phyloP scores from a whole-genome alignment of 2,888 invertebrate genomes.

The Spatulosminthurus flaviceps region DNA sequence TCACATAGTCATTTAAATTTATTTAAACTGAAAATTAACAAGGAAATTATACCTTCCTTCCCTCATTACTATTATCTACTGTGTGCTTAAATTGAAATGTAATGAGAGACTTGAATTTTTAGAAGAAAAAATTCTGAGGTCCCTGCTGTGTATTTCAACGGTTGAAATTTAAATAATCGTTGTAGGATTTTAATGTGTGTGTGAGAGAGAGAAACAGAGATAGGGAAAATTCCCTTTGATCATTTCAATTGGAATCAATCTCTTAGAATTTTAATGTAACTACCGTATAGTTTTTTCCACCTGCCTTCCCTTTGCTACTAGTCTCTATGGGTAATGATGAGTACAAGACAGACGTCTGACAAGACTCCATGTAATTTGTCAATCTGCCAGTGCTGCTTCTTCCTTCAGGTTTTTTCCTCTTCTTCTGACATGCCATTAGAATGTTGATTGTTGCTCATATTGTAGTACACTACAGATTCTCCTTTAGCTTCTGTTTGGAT shows the following conservation, averaged over 20 bases:
- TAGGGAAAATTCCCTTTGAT: conserved; percentile 33
- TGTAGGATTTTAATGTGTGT: background rate
- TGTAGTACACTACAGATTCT: too few species aligned
- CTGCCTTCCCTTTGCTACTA: too few species aligned
- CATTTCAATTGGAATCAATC: conserved; percentile 31
- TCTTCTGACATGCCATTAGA: conserved; percentile 44
- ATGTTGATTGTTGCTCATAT: conserved; percentile 42
- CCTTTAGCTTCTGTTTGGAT: background rate
- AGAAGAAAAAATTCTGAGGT: too few species aligned
- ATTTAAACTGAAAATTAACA: too few species aligned
- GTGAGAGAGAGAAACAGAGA: background rate
- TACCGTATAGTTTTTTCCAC: too few species aligned
- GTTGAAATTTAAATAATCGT: too few species aligned
- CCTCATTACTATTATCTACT: too few species aligned
- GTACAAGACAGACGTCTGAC: conserved; percentile 45
- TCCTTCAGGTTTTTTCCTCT: conserved; percentile 32
- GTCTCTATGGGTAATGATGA: conserved; percentile 44
- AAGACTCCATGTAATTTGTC: conserved; percentile 53
- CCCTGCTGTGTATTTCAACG: too few species aligned
- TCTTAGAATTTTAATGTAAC: too few species aligned
- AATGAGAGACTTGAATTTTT: background rate
- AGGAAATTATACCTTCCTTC: too few species aligned
- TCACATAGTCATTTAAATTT: too few species aligned
- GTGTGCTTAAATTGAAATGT: background rate
- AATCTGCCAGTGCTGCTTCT: conserved; percentile 48